Evolutionary conservation across 2,888 invertebrate species (phyloP).

Genomic region (Subacronicta megacephala): DNA sequence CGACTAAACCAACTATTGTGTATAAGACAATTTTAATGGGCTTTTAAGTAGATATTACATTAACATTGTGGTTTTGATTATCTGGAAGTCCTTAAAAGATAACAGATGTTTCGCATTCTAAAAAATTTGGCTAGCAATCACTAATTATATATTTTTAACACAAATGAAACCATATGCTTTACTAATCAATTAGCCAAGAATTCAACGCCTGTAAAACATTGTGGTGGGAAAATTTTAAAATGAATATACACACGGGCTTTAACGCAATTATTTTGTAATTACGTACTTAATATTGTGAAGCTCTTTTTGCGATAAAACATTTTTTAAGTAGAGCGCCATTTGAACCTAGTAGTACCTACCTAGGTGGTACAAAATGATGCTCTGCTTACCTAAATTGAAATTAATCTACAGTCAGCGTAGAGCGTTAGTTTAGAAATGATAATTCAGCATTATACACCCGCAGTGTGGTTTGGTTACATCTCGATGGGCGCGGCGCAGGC

Average conservation of each 20-base stretch:
- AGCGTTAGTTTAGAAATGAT: slow-evolving; percentile 21
- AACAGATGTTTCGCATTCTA: slow-evolving; percentile 33
- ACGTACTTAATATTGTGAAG: slow-evolving; percentile 15
- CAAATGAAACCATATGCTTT: slow-evolving; percentile 16
- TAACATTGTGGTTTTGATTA: too few species aligned
- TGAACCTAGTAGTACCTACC: too few species aligned
- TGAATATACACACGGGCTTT: not conserved
- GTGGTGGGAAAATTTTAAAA: slow-evolving; percentile 2
- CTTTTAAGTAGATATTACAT: not conserved
- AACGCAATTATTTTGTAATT: not conserved
- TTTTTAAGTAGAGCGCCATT: slow-evolving; percentile 10
- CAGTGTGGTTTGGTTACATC: slow-evolving; percentile 50
- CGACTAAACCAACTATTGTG: slow-evolving; percentile 14
- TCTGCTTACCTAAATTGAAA: slow-evolving; percentile 8
- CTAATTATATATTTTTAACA: slow-evolving; percentile 13
- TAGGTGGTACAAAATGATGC: not conserved
- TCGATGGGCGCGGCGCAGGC: slow-evolving; percentile 60
- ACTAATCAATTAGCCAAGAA: not conserved
- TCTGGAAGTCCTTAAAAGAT: slow-evolving; percentile 2
- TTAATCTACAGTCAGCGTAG: slow-evolving; percentile 26
- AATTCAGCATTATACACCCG: slow-evolving; percentile 32
- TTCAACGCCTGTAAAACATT: not conserved
- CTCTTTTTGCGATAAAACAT: slow-evolving; percentile 8
- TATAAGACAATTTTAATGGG: slow-evolving; percentile 1
- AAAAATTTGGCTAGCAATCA: slow-evolving; percentile 23